Percentiles rank a stretch among this genome's conserved stretches.
phyloP scores from a whole-genome alignment of 1,140 invertebrate genomes.

The Catajapyx aquilonaris region DNA sequence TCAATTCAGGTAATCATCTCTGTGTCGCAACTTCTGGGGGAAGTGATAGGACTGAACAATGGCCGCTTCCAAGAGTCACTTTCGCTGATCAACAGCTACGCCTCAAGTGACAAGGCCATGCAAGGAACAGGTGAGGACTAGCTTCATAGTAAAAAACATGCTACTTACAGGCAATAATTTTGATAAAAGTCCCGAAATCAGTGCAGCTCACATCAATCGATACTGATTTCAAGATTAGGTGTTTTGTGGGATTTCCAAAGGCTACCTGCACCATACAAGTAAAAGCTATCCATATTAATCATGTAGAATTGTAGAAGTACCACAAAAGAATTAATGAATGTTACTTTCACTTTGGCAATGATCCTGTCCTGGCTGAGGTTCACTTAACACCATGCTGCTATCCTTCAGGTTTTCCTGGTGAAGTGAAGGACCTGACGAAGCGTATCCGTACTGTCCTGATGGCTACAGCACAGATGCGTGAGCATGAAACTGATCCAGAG shows the following conservation, averaged over 20 bases:
- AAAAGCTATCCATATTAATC: too few relatives aligned
- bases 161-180: too few relatives aligned
- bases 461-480: conserved; percentile 79
- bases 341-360: conserved; percentile 1
- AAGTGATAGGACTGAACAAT: conserved; percentile 65
- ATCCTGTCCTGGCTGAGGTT: not conserved
- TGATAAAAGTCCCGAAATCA: too few relatives aligned
- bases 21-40: conserved; percentile 74
- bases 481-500: conserved; percentile 71
- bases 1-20: conserved; percentile 50
- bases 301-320: too few relatives aligned
- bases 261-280: too few relatives aligned
- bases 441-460: conserved; percentile 80
- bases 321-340: too few relatives aligned
- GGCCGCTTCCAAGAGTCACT: conserved; percentile 76
- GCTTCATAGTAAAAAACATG: too few relatives aligned
- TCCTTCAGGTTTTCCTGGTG: conserved; percentile 45
- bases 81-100: conserved; percentile 80
- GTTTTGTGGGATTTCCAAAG: too few relatives aligned
- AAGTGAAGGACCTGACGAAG: conserved; percentile 81
- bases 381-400: not conserved
- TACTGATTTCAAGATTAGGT: too few relatives aligned
- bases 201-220: too few relatives aligned
- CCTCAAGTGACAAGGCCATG: conserved; percentile 79
- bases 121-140: conserved; percentile 56